phyloP scores from a whole-genome alignment of 2,113 vertebrate species.

The Lucifuga dentata region DNA sequence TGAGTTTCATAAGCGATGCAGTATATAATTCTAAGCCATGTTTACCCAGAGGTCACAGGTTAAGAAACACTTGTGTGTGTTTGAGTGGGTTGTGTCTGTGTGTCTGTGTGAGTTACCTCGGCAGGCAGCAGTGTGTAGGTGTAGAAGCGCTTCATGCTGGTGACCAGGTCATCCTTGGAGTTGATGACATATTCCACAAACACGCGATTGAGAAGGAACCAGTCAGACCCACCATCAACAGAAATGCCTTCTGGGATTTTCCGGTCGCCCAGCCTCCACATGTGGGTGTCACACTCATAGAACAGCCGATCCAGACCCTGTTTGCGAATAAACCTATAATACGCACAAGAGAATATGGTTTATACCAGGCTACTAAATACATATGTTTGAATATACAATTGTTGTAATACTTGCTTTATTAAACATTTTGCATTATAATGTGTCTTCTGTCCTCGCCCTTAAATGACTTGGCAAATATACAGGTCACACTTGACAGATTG shows the following conservation, averaged over 20 bases:
- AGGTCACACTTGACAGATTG: conserved; percentile 28
- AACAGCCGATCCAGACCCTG: conserved; percentile 97
- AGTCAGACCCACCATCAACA: conserved; percentile 95
- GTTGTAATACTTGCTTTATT: too few relatives aligned
- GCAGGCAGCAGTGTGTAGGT: conserved; percentile 95
- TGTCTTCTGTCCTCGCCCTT: neutral
- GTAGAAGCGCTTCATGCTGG: conserved; percentile 97
- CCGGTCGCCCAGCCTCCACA: conserved; percentile 98
- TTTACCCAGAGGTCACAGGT: conserved; percentile 31
- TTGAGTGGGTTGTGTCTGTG: neutral
- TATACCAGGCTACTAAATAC: neutral
- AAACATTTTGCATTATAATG: neutral
- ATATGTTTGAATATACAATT: too few relatives aligned
- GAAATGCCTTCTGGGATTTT: conserved; percentile 95
- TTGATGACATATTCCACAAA: conserved; percentile 96
- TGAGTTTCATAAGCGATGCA: conserved; percentile 19
- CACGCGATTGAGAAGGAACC: conserved; percentile 96
- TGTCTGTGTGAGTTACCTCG: conserved; percentile 83
- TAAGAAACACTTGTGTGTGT: conserved; percentile 15
- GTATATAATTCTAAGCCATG: conserved; percentile 14
- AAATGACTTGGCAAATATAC: conserved; percentile 3
- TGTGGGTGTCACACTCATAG: conserved; percentile 96
- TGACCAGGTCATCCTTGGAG: conserved; percentile 92
- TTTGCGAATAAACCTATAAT: conserved; percentile 93
- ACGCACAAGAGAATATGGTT: neutral